Evolutionary conservation across 2,113 vertebrate genomes (phyloP).

Genomic region (Chlorodrepanis virens): DNA sequence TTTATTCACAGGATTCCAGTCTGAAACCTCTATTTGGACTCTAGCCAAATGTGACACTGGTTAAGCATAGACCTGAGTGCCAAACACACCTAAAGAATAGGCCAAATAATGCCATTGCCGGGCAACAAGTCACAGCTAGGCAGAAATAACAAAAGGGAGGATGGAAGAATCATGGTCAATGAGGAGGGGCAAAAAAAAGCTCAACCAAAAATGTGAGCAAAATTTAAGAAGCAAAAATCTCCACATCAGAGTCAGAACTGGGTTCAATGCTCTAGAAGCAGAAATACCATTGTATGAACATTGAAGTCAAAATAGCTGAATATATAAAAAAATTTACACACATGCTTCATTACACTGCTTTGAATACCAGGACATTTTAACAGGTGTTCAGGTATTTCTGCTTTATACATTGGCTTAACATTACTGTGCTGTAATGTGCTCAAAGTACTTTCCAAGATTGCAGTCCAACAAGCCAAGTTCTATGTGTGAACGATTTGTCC

Average conservation of each 20-base stretch:
- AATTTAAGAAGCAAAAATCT: background rate
- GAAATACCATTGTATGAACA: background rate
- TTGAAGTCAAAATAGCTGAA: background rate
- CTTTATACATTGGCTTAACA: background rate
- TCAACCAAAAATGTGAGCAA: background rate
- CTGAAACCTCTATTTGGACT: background rate
- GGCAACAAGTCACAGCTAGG: background rate
- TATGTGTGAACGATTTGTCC: background rate
- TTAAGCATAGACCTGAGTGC: background rate
- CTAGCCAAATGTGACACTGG: background rate
- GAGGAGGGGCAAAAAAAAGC: background rate
- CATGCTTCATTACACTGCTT: background rate
- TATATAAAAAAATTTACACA: background rate
- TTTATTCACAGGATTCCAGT: background rate
- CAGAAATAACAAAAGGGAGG: background rate
- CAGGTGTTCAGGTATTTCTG: slow-evolving; percentile 11
- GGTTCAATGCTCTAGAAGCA: background rate
- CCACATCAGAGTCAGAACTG: background rate
- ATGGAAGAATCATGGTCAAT: background rate
- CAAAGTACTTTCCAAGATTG: background rate
- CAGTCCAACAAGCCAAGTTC: slow-evolving; percentile 6
- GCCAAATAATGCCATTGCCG: background rate
- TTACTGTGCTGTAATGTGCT: background rate
- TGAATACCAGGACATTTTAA: background rate
- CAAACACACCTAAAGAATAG: background rate